Conservation (phyloP, 2,113 vertebrate genomes). For the Oostethus manadensis region DNA sequence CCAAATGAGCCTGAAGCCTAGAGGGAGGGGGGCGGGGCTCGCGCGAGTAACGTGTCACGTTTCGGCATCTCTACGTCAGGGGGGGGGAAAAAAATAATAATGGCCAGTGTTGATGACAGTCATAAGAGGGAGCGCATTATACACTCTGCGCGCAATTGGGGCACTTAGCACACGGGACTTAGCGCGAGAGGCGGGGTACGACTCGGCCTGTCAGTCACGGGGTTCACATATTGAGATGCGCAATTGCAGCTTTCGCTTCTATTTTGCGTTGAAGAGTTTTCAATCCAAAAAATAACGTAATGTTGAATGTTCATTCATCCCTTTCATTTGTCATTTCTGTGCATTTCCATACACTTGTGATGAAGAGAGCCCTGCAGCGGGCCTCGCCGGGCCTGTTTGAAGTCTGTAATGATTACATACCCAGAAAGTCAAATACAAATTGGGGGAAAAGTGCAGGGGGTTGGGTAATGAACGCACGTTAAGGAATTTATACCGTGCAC, state of each 20-base stretch:
- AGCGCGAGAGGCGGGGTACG: too few species aligned
- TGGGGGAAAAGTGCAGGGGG: background rate
- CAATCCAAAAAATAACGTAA: too few species aligned
- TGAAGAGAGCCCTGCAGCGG: slow-evolving; percentile 23
- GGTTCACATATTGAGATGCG: too few species aligned
- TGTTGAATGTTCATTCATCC: too few species aligned
- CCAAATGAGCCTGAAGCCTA: slow-evolving; percentile 36
- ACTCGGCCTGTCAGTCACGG: too few species aligned
- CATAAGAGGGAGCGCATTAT: background rate
- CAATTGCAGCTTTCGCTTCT: too few species aligned
- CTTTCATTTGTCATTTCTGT: background rate
- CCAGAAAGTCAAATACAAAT: slow-evolving; percentile 20
- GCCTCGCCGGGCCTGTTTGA: slow-evolving; percentile 24
- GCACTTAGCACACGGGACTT: too few species aligned
- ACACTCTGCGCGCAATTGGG: too few species aligned
- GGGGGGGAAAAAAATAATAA: slow-evolving; percentile 20
- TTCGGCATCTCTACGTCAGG: slow-evolving; percentile 12
- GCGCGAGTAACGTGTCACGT: slow-evolving; percentile 22
- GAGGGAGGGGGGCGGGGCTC: background rate
- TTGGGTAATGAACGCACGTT: slow-evolving; percentile 1
- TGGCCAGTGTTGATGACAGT: slow-evolving; percentile 10
- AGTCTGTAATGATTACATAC: slow-evolving; percentile 20
- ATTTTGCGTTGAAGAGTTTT: too few species aligned
- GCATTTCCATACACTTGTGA: slow-evolving; percentile 20
- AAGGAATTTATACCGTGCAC: background rate